Evolutionary conservation across 2,888 invertebrate species (phyloP).

Genomic region (Hyppa rectilinea): DNA sequence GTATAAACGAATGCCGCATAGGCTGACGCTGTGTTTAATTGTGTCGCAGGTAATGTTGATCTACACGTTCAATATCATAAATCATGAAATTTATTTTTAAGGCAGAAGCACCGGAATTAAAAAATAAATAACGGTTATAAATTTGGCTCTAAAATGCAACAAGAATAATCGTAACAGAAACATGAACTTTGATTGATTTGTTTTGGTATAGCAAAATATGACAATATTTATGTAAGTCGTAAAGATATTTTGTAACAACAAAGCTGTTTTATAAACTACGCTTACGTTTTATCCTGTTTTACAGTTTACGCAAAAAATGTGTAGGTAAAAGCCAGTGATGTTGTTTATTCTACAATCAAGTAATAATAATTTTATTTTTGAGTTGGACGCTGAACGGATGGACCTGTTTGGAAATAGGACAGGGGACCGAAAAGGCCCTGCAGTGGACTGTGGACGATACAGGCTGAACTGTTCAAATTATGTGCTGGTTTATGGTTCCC

Average conservation of each 20-base stretch:
- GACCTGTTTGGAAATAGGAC: too few relatives aligned
- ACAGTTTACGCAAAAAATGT: background rate
- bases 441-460: too few relatives aligned
- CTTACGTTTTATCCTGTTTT: background rate
- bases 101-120: too few relatives aligned
- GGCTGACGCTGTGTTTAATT: constrained; percentile 94
- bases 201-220: background rate
- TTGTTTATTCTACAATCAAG: background rate
- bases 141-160: background rate
- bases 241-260: background rate
- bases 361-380: too few relatives aligned
- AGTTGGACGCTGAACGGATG: too few relatives aligned
- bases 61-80: background rate
- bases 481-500: too few relatives aligned
- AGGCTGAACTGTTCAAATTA: too few relatives aligned
- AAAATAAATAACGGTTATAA: background rate
- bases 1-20: constrained; percentile 95
- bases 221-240: background rate
- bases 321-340: background rate
- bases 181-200: background rate
- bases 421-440: too few relatives aligned
- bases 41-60: constrained; percentile 95
- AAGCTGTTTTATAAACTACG: background rate
- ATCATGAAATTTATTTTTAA: background rate
- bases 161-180: background rate